Base-by-base conservation (phyloP, 2,888 invertebrate species). In the Trypoxylon attenuatum region DNA sequence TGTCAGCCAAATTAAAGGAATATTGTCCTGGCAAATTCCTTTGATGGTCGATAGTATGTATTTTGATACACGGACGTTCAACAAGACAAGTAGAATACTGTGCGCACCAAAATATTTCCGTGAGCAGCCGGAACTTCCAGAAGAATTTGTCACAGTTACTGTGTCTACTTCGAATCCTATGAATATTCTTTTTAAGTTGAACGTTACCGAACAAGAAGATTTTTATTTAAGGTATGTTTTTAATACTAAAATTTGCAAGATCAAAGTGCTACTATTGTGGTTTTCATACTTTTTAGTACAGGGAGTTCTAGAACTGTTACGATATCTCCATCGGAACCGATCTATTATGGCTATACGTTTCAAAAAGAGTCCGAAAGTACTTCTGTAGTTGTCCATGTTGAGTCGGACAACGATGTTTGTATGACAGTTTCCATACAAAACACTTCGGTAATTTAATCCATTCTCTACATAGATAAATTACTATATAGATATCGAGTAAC, bases 391-490 rank as follows among this genome's bases (percentile, higher is more conserved):
- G 88, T 94, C 0, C 89, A 90, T 84, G 89, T 93, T 0, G 89
- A 90, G 57, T 93, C 94, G 0, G 88, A 90, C 4, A 91, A 91
- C 76, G 90, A 91, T 38, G 89, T 90, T 0, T 96, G 96, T 80
- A 92, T 94, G 87, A 91, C 93, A 0, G 90, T 95, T 0, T 95
- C 95, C 0, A 91, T 96, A 74, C 95, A 96, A 85, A 92, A 93
- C 78, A 91, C 91, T 71, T 90, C 91, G 79, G 93, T 93, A 81
- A 89, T 89, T 87, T 23, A 23, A 46, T 1, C 5, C 2, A 29
- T 10, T 5, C 8, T 49, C 4, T n/a, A n/a, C n/a, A n/a, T n/a
- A n/a, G n/a, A n/a, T n/a, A n/a, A n/a, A n/a, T 60, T 38, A 23
- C 0, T 29, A 5, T 13, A 15, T 5, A 53, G 57, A 33, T 46